phyloP scores from a whole-genome alignment of 2,113 vertebrate species.

The Zosterops hypoxanthus region DNA sequence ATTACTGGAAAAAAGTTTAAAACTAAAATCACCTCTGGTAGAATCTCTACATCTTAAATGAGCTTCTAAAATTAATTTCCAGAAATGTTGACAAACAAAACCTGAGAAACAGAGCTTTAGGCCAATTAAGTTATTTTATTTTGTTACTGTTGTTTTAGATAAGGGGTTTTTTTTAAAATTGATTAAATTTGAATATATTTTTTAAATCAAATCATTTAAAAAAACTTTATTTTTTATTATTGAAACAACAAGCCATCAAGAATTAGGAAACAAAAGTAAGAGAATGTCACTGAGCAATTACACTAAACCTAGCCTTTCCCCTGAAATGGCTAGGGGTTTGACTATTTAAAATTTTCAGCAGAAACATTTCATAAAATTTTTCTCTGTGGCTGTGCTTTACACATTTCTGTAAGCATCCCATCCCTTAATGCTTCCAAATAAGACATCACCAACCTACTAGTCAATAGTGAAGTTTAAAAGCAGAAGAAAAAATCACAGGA shows the following conservation, averaged over 20 bases:
- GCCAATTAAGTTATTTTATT: neutral
- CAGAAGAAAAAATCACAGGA: neutral
- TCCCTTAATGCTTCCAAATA: neutral
- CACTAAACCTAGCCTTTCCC: neutral
- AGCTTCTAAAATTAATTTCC: neutral
- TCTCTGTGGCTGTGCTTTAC: neutral
- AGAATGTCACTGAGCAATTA: neutral
- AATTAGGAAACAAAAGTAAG: neutral
- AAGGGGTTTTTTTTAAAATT: neutral
- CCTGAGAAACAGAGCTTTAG: neutral
- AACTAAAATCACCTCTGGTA: neutral
- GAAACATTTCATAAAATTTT: neutral
- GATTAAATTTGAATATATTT: neutral
- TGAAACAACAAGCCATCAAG: neutral
- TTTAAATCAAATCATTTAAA: neutral
- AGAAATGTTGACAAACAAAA: neutral
- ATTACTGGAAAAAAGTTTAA: neutral
- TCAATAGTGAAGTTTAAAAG: neutral
- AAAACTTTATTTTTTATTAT: neutral
- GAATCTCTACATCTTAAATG: neutral
- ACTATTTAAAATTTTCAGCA: neutral
- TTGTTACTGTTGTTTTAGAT: neutral
- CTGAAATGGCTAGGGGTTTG: neutral
- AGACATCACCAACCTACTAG: neutral
- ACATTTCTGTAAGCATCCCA: neutral